phyloP scores from a whole-genome alignment of 1,140 invertebrate species.

The Cepaea nemoralis region DNA sequence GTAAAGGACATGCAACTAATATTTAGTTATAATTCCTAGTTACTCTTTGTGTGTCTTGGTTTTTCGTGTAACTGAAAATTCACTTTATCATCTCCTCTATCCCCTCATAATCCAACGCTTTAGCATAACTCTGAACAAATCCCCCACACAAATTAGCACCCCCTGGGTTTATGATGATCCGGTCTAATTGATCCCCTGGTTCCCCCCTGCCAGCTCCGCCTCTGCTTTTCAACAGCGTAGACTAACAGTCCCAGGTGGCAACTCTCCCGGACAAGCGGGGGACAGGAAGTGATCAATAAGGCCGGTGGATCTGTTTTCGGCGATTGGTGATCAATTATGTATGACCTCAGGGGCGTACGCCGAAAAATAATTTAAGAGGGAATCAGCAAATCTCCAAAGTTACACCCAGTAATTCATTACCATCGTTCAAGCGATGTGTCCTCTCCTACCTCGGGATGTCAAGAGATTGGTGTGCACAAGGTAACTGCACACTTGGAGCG shows the following conservation, averaged over 20 bases:
- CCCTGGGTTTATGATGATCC: background rate
- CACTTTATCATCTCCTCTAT: too few species aligned
- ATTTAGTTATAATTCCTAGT: too few species aligned
- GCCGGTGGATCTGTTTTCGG: background rate
- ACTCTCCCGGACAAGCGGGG: background rate
- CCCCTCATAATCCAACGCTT: too few species aligned
- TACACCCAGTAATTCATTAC: background rate
- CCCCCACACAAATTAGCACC: background rate
- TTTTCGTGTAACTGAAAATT: too few species aligned
- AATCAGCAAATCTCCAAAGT: background rate
- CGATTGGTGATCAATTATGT: background rate
- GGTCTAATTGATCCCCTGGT: background rate
- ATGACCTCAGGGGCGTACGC: too few species aligned
- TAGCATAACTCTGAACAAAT: too few species aligned
- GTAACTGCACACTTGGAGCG: too few species aligned
- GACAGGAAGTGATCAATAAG: background rate
- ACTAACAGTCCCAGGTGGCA: constrained; percentile 1
- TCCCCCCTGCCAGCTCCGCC: background rate
- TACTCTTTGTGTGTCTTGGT: too few species aligned
- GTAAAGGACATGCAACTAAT: too few species aligned
- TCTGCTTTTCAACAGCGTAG: background rate
- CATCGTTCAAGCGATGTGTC: too few species aligned
- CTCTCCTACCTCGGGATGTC: too few species aligned
- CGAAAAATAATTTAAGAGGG: background rate
- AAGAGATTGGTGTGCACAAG: too few species aligned